These are phyloP conservation scores for Coronaproctus castanopsis DNA, from an alignment of 2,888 invertebrate genomes.

Conservation along the genomic window DNA sequence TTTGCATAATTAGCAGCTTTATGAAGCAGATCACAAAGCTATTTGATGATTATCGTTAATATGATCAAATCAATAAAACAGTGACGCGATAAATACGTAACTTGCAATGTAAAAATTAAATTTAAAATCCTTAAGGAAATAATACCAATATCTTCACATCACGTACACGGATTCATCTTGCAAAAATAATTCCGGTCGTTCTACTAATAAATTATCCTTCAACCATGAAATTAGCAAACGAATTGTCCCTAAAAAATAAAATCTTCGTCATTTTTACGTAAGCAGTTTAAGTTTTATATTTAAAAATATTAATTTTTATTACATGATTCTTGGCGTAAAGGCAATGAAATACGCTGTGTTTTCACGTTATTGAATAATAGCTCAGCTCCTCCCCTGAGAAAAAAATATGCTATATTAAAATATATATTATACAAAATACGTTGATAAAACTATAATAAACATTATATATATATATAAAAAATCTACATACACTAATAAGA, in stretches of 20 bases:
- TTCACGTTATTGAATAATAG: constrained; percentile 69
- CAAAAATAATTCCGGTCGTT: constrained; percentile 53
- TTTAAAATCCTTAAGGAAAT: no score
- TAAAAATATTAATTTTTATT: constrained; percentile 20
- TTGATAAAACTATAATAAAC: no score
- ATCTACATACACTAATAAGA: no score
- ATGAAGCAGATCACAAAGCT: no score
- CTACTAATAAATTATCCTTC: constrained; percentile 58
- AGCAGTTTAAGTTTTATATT: constrained; percentile 3
- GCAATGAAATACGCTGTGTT: constrained; percentile 42
- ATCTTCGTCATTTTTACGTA: background rate
- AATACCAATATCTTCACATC: no score
- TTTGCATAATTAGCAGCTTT: no score
- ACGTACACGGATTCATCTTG: constrained; percentile 35
- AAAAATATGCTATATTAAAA: background rate
- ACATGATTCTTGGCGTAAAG: constrained; percentile 35
- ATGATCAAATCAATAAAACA: no score
- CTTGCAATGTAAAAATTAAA: no score
- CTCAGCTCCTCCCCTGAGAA: constrained; percentile 51
- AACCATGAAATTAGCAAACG: constrained; percentile 58
- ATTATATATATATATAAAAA: no score
- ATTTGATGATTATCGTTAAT: no score
- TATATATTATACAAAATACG: no score
- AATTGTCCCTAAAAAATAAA: constrained; percentile 40
- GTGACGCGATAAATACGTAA: no score